phyloP scores from a whole-genome alignment of 1,140 invertebrate genomes.

The Acromyrmex echinatior region DNA sequence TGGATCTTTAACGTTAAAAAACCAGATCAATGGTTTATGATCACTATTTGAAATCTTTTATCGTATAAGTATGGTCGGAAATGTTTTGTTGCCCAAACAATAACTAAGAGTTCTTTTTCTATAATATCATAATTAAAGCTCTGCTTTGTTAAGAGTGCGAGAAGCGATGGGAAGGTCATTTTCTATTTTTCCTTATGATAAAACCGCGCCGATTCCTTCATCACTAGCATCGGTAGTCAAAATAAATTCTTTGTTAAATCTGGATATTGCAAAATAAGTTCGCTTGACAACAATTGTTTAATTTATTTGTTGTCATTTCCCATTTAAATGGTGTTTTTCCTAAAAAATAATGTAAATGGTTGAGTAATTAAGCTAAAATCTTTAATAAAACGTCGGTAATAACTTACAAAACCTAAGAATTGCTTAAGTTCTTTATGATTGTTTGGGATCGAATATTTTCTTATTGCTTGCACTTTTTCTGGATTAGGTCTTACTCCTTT shows the following conservation, averaged over 20 bases:
- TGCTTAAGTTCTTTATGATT: not conserved
- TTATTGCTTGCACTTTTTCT: not conserved
- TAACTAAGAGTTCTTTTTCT: too few species aligned
- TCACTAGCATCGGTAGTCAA: not conserved
- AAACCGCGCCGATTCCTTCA: too few species aligned
- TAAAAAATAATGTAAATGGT: not conserved
- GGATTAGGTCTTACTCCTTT: not conserved
- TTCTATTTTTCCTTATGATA: too few species aligned
- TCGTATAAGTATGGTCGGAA: too few species aligned
- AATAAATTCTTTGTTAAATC: not conserved
- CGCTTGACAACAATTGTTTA: not conserved
- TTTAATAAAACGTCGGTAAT: not conserved
- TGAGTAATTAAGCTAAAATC: not conserved
- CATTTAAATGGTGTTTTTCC: not conserved
- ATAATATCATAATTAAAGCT: too few species aligned
- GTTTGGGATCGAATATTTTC: not conserved
- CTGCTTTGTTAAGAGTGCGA: too few species aligned
- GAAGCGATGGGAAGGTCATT: too few species aligned
- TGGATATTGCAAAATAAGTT: not conserved
- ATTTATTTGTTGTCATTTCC: too few species aligned
- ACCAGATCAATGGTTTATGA: not conserved
- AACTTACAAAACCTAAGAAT: not conserved
- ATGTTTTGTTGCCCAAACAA: too few species aligned
- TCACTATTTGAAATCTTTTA: too few species aligned
- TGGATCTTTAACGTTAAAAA: slow-evolving; percentile 24